Base-by-base conservation (phyloP, 1,140 invertebrate species). In the Dendroctonus valens region DNA sequence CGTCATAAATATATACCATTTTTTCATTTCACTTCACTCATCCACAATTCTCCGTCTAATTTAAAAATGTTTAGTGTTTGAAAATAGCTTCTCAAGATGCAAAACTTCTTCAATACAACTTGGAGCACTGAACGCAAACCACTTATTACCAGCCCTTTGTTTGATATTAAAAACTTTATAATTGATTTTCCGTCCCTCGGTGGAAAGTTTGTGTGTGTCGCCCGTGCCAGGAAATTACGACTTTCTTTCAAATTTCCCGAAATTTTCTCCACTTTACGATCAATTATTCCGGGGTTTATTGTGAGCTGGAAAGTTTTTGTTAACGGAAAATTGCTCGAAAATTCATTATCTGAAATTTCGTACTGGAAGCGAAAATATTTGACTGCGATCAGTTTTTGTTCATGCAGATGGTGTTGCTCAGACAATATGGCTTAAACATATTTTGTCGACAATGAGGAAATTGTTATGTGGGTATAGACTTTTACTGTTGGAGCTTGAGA, bases 101-200 rank as follows among this genome's bases (percentile, higher is more conserved):
- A 3, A 26, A 26, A 26, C 26, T 26, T 26, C 26, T 12, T 4
- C n/a, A 53, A 53, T 14, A 37, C 26, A 38, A 38, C 11, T 11
- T 7, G 11, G 26, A 37, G 26, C 8, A n/a, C 12, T 1, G 26
- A 53, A 53, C n/a, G 7, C 26, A 53, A n/a, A 37, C 54, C 7
- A 48, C 42, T 49, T 48, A 12, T 59, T 37, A 6, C 42, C 7
- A 14, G 14, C 11, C 57, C 37, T 48, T 46, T 46, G 38, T 61
- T 50, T 6, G 37, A 61, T 61, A 61, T 61, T 61, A 61, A 61
- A 61, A 61, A 61, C 48, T 61, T 61, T 61, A 61, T 61, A 61
- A 61, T 61, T 61, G 59, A 61, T 61, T 61, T 61, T 41, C 59
- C 48, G 49, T 48, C 59, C 59, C 59, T 51, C 48, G 6, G 39